phyloP scores from a whole-genome alignment of 2,797 vertebrate species.

The Eidolon dupreanum region DNA sequence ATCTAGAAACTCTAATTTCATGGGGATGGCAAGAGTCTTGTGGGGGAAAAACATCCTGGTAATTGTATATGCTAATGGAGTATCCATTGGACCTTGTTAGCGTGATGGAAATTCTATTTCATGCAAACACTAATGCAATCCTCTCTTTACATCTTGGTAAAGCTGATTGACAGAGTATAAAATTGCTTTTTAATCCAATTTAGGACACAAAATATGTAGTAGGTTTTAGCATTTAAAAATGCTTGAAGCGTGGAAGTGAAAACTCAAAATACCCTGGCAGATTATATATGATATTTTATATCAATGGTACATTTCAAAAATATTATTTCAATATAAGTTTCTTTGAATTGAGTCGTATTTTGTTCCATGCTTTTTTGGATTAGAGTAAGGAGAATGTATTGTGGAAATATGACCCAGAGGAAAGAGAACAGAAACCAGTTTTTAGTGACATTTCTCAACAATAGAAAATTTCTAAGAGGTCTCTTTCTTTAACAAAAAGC shows the following conservation, averaged over 20 bases:
- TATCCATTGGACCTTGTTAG: slow-evolving; percentile 34
- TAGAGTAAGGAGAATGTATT: slow-evolving; percentile 47
- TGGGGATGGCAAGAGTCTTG: slow-evolving; percentile 37
- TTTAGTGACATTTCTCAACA: slow-evolving; percentile 48
- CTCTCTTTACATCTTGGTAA: slow-evolving; percentile 47
- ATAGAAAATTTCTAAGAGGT: slow-evolving; percentile 1
- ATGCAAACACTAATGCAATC: slow-evolving; percentile 7
- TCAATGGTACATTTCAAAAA: slow-evolving; percentile 65
- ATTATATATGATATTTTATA: slow-evolving; percentile 62
- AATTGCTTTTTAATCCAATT: slow-evolving; percentile 78
- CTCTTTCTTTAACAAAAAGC: neutral
- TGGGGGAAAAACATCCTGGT: slow-evolving; percentile 35
- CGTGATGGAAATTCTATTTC: slow-evolving; percentile 68
- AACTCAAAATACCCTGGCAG: slow-evolving; percentile 63
- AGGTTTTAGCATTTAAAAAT: slow-evolving; percentile 69
- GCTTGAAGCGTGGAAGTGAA: slow-evolving; percentile 68
- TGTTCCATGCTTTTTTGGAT: slow-evolving; percentile 65
- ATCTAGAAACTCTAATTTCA: slow-evolving; percentile 60
- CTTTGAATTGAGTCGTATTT: slow-evolving; percentile 65
- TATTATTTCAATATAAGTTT: slow-evolving; percentile 71
- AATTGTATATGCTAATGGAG: slow-evolving; percentile 51
- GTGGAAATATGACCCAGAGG: slow-evolving; percentile 56
- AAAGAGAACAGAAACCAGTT: slow-evolving; percentile 51
- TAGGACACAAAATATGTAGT: slow-evolving; percentile 68
- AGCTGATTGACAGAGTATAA: slow-evolving; percentile 74